A percentile compares a stretch with the other conserved stretches of the same genome.
phyloP scores from a whole-genome alignment of 2,888 invertebrate species.

The Baccha elongata region DNA sequence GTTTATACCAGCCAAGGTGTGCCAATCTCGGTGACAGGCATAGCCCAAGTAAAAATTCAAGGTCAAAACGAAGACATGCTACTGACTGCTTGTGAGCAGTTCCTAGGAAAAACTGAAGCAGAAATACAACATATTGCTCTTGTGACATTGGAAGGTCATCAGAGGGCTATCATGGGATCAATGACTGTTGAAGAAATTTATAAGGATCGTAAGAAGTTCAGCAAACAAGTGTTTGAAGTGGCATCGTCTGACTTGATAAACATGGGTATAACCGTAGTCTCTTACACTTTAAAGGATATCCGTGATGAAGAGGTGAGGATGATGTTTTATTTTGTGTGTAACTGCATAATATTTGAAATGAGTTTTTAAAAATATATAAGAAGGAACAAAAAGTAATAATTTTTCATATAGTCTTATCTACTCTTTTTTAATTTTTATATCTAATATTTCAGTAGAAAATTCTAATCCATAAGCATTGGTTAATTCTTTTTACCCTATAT shows the following conservation, averaged over 20 bases:
- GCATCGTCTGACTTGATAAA: constrained; percentile 97
- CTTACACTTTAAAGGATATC: constrained; percentile 96
- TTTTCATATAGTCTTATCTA: not conserved
- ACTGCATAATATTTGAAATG: constrained; percentile 1
- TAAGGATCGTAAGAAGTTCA: constrained; percentile 97
- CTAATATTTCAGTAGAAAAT: not conserved
- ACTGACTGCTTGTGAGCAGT: constrained; percentile 94
- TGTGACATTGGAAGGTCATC: constrained; percentile 96
- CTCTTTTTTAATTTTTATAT: constrained; percentile 11
- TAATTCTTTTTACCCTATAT: constrained; percentile 7
- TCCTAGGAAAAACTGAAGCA: constrained; percentile 92
- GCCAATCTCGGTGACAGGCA: constrained; percentile 98
- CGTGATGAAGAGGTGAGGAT: constrained; percentile 94
- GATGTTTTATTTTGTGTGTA: not conserved
- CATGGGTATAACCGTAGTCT: constrained; percentile 98
- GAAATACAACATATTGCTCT: constrained; percentile 96
- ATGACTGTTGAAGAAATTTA: constrained; percentile 99
- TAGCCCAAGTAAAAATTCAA: constrained; percentile 95
- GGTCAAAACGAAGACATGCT: constrained; percentile 90
- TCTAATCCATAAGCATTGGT: constrained; percentile 33
- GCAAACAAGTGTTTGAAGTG: constrained; percentile 96
- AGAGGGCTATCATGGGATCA: constrained; percentile 97
- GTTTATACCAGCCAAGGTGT: constrained; percentile 98
- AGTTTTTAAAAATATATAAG: constrained; percentile 14
- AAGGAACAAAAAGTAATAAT: not conserved